Base-by-base conservation (phyloP, 2,888 invertebrate genomes). In the Eristalinus sepulchralis region DNA sequence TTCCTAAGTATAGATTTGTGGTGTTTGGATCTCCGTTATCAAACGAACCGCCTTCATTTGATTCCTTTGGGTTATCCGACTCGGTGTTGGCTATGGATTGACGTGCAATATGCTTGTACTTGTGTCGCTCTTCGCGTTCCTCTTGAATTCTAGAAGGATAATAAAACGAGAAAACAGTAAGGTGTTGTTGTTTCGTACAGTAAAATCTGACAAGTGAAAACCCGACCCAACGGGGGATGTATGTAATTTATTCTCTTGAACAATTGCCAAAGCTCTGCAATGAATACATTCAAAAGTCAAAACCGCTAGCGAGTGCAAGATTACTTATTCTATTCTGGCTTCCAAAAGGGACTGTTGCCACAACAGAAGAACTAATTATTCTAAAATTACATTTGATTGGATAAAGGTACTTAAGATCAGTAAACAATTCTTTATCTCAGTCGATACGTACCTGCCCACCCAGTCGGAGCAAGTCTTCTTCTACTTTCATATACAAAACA, bases 1-100 rank as follows among this genome's bases (percentile, higher is more conserved):
- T 99, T 80, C 99, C 99, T 72, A 99, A 94, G 92, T 99, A 99
- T 47, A 99, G 94, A 93, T 99, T 99, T 66, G 99, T 99, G 1
- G 99, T 99, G 89, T 97, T 98, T 36, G 99, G 98, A 94, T 99
- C 99, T 0, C 98, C 98, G 81, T 97, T 97, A 93, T 98, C 98
- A 91, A 97, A 98, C 0, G 98, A 98, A 27, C 98, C 98, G 57
- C 95, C 91, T 88, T 94, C 94, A 64, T 93, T 93, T 83, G 78
- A 22, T 20, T 93, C 89, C 63, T 89, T 83, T 11, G 88, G 53
- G 59, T 80, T 75, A 13, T 87, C 83, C 3, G 75, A 60, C 20
- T 87, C 86, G 75, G 88, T 75, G 22, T 88, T 89, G 2, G 83
- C 80, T 3, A 80, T 20, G 9, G 78, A 64, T 82, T 88, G 89